A percentile compares a stretch with the other conserved stretches of the same genome.
These are phyloP conservation scores for Tokudaia tokunoshimensis DNA, from an alignment of 2,797 vertebrate genomes.

Conservation along the genomic window DNA sequence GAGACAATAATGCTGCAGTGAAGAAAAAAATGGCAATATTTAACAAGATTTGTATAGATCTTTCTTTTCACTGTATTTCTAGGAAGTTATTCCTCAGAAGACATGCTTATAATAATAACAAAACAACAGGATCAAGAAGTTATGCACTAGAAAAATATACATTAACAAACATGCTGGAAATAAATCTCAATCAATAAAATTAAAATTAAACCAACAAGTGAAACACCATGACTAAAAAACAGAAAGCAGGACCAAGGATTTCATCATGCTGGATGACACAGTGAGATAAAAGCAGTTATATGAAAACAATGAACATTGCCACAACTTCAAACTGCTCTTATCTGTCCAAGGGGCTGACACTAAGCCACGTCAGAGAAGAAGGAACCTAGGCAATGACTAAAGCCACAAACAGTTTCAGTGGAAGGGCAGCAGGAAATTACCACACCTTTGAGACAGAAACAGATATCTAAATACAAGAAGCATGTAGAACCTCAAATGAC, in stretches of 20 bases:
- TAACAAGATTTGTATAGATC: conserved; percentile 11
- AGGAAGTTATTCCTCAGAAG: conserved; percentile 25
- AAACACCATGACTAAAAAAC: not conserved
- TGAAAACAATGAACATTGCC: not conserved
- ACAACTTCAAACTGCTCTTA: not conserved
- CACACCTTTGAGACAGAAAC: not conserved
- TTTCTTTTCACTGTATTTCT: conserved; percentile 13
- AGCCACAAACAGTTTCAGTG: not conserved
- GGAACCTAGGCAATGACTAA: not conserved
- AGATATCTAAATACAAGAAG: not conserved
- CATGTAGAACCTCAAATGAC: not conserved
- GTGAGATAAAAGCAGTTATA: not conserved
- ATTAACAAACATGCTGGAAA: not conserved
- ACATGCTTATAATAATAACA: not conserved
- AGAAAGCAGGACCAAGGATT: not conserved
- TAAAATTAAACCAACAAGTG: not conserved
- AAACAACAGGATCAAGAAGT: not conserved
- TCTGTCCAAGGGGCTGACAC: not conserved
- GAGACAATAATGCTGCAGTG: not conserved
- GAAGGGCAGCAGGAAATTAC: not conserved
- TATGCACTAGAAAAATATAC: not conserved
- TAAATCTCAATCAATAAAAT: not conserved
- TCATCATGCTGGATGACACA: not conserved
- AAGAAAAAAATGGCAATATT: not conserved
- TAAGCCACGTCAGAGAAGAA: too few species aligned